These are phyloP conservation scores for Dipodomys ordii DNA, from an alignment of 2,113 vertebrate species.

Conservation along the genomic window DNA sequence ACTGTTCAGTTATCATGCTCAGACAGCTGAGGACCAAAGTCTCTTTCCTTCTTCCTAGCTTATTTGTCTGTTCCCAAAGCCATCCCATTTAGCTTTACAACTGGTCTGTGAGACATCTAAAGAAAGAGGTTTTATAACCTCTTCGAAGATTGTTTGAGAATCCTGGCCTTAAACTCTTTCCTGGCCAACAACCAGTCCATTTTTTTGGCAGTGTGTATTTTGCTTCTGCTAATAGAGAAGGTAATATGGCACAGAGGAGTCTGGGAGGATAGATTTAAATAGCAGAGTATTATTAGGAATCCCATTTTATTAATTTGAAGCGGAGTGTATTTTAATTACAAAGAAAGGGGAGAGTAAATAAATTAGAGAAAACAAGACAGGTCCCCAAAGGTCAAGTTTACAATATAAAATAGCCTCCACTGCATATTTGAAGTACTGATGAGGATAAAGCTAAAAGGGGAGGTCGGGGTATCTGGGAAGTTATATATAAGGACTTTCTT, in stretches of 20 bases:
- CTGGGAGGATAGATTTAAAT: slow-evolving; percentile 63
- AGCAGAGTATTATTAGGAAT: slow-evolving; percentile 57
- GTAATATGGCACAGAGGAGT: slow-evolving; percentile 60
- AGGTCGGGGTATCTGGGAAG: background rate
- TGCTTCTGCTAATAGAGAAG: slow-evolving; percentile 45
- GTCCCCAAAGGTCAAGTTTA: slow-evolving; percentile 6
- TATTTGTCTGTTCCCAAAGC: background rate
- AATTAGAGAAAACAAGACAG: slow-evolving; percentile 40
- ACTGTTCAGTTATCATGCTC: background rate
- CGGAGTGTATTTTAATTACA: slow-evolving; percentile 63
- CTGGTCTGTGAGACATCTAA: background rate
- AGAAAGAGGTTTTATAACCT: slow-evolving; percentile 31
- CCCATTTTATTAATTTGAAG: slow-evolving; percentile 67
- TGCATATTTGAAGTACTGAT: background rate
- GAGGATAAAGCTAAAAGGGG: background rate
- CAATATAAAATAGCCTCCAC: background rate
- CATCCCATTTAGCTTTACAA: background rate
- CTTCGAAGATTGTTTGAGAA: slow-evolving; percentile 12
- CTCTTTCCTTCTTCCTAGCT: background rate
- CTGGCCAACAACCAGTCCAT: slow-evolving; percentile 47
- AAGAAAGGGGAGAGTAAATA: slow-evolving; percentile 39
- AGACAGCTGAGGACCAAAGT: background rate
- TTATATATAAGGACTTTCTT: background rate
- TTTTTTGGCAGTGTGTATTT: slow-evolving; percentile 52
- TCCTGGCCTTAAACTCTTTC: slow-evolving; percentile 50